Base-by-base conservation (phyloP, 2,797 vertebrate species). In the Coregonus suidteri region DNA sequence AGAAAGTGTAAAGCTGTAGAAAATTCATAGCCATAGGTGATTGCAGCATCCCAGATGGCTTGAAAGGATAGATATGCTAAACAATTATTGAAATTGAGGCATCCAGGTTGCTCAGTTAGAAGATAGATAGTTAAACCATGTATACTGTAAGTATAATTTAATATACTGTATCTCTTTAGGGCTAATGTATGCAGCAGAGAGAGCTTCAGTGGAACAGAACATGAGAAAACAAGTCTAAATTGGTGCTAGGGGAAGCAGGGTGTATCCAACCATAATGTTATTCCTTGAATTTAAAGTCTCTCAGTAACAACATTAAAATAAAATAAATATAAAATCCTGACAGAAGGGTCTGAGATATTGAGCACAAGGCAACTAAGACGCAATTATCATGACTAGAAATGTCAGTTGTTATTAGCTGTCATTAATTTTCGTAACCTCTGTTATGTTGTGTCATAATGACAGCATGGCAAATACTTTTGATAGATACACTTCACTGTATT, bases 11-110 rank as follows among this genome's bases (percentile, higher is more conserved):
- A 47, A 47, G 41, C 41, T 9, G 7, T 34, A 66, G 30, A 66
- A 68, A 6, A 2, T 35, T 15, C 15, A 68, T 35, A 11, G 31
- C 15, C 15, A 34, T 15, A 67, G 13, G 9, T 0, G 14, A 67
- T 34, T 35, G 5, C 16, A 68, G 66, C 66, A 68, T 68, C 6
- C 31, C 66, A 68, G 66, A 68, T 68, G 31, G 31, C 66, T 68
- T 68, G 4, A 30, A 68, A 68, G 16, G 31, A 18, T 34, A 68
- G 66, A 68, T 35, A 68, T 68, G 66, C 66, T 13, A 47, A 35
- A 68, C 15, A 6, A 68, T 6, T 1, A 5, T 35, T 16, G 4
- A 13, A 68, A 35, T 34, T 37, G 0, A 7, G 14, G 5, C 66
- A 34, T 34, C 20, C 66, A 15, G 15, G 15, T 68, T 18, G 30